Conservation (phyloP, 2,113 vertebrate species). For the Oenanthe oenanthe region DNA sequence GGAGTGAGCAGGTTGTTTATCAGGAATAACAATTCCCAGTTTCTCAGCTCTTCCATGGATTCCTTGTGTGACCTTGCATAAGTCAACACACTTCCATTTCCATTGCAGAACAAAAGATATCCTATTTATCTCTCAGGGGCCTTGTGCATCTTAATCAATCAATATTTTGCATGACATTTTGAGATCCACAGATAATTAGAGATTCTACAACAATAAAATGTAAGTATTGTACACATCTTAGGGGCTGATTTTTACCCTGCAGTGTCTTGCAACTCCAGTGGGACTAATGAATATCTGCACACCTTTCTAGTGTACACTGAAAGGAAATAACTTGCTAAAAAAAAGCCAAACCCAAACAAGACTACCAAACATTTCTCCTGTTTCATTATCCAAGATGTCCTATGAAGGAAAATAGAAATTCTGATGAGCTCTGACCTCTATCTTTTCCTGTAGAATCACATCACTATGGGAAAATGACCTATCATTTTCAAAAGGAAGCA, state of each 20-base stretch:
- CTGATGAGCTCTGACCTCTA: background rate
- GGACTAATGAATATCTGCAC: background rate
- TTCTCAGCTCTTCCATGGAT: background rate
- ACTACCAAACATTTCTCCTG: background rate
- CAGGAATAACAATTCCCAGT: background rate
- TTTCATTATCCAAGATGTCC: background rate
- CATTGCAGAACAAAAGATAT: background rate
- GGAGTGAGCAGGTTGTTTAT: background rate
- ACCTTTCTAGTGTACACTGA: background rate
- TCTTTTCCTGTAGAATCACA: background rate
- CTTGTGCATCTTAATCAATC: slow-evolving; percentile 27
- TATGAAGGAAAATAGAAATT: background rate
- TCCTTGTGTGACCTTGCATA: background rate
- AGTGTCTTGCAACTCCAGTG: background rate
- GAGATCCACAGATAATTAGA: slow-evolving; percentile 24
- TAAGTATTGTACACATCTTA: background rate
- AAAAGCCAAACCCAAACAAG: background rate
- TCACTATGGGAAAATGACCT: background rate
- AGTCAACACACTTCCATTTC: background rate
- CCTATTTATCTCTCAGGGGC: background rate
- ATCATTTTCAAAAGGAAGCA: background rate
- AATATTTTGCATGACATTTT: slow-evolving; percentile 13
- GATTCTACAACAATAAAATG: background rate
- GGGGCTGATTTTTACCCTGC: background rate
- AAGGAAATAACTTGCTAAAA: background rate